These are phyloP conservation scores for Regulus satrapa DNA, from an alignment of 2,113 vertebrate genomes.

Conservation along the genomic window DNA sequence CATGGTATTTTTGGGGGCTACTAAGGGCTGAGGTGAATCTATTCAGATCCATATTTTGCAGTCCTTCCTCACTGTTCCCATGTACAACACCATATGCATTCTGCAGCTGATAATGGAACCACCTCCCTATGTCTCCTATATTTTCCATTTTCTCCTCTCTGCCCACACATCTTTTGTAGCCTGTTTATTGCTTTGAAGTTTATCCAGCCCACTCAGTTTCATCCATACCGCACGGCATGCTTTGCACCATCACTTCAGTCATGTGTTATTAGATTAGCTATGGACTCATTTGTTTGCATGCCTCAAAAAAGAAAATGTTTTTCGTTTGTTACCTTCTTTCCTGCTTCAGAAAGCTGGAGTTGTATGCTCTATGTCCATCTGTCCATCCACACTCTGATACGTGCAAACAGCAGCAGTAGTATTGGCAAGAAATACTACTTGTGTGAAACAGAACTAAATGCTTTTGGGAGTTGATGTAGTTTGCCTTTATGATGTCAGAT, in stretches of 20 bases:
- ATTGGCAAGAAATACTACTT: not conserved
- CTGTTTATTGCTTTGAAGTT: not conserved
- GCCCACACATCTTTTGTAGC: not conserved
- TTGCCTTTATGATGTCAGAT: not conserved
- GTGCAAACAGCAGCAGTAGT: not conserved
- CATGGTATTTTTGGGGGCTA: not conserved
- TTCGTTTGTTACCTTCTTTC: not conserved
- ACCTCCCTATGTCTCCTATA: not conserved
- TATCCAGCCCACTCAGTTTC: not conserved
- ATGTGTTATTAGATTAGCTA: not conserved
- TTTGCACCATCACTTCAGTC: not conserved
- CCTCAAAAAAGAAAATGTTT: not conserved
- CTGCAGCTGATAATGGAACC: not conserved
- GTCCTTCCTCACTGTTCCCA: not conserved
- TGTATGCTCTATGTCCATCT: not conserved
- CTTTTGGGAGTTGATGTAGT: not conserved
- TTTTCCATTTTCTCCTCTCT: not conserved
- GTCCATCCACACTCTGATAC: not conserved
- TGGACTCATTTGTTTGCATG: not conserved
- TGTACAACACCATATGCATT: not conserved
- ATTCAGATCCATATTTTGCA: not conserved
- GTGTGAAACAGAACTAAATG: not conserved
- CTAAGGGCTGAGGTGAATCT: not conserved
- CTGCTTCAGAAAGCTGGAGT: not conserved
- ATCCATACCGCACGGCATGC: not conserved